A percentile compares a stretch with the other conserved stretches of the same genome.
Conservation (phyloP, 1,140 invertebrate genomes). For the Drosophila micromelanica region DNA sequence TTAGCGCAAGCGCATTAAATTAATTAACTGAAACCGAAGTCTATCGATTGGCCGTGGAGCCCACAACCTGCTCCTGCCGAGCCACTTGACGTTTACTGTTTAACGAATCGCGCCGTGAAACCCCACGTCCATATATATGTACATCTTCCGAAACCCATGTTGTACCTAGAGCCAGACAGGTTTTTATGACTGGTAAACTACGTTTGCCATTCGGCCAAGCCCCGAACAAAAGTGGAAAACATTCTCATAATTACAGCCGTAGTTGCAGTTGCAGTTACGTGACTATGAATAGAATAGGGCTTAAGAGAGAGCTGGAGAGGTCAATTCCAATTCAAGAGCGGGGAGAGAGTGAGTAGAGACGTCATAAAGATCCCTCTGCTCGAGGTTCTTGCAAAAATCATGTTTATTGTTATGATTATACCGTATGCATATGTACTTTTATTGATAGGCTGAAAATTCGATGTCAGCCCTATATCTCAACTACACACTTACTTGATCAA, state of each 20-base stretch:
- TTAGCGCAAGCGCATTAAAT: conserved; percentile 74
- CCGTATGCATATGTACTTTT: too few relatives aligned
- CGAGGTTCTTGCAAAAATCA: background rate
- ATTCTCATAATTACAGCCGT: conserved; percentile 46
- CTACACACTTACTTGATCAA: too few relatives aligned
- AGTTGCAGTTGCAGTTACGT: conserved; percentile 38
- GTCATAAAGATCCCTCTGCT: too few relatives aligned
- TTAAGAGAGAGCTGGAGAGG: background rate
- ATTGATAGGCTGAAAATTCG: background rate
- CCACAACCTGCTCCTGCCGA: conserved; percentile 39
- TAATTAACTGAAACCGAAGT: conserved; percentile 75
- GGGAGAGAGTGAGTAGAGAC: too few relatives aligned
- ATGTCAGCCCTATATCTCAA: too few relatives aligned
- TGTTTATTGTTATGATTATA: background rate
- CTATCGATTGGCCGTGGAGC: conserved; percentile 58
- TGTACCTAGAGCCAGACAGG: conserved; percentile 17
- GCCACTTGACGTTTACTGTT: conserved; percentile 41
- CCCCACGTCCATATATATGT: background rate
- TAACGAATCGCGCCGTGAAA: conserved; percentile 27
- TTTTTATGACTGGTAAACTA: conserved; percentile 52
- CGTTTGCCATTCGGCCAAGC: conserved; percentile 6
- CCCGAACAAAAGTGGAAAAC: conserved; percentile 10
- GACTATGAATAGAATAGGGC: conserved; percentile 26
- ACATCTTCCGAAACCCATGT: conserved; percentile 7
- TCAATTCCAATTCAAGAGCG: too few relatives aligned